Base-by-base conservation (phyloP, 2,113 vertebrate genomes). In the Myodes glareolus region DNA sequence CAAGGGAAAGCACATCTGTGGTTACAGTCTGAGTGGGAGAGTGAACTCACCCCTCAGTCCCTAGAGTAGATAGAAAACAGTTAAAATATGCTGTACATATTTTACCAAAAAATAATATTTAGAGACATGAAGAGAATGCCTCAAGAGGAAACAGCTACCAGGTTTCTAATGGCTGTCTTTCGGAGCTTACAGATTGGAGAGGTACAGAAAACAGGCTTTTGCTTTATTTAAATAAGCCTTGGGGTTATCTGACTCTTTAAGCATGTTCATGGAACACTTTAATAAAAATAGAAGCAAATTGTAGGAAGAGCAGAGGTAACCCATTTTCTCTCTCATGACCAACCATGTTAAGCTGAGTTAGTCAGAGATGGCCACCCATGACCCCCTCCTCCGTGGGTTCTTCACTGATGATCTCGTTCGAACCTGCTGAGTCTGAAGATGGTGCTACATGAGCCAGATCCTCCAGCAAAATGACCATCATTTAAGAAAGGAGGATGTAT, bases 391-490 rank as follows among this genome's bases (percentile, higher is more conserved):
- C 0, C 0, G 16, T 6, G 31, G 36, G 45, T 21, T 2, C 14
- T 61, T 33, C 3, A n/a, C 7, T 36, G 55, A 58, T 36, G 31
- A 31, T 7, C 45, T 95, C 63, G 58, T 87, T 39, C 73, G 84
- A 92, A 84, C 61, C 61, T 90, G 86, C 96, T 91, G 81, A 87
- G 29, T 84, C 87, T 84, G 67, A 88, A 88, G 73, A 81, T 9
- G 61, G 82, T 90, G 89, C 94, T 19, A 50, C 72, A 92, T 86
- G 84, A 39, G 16, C 4, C 92, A 92, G 73, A 25, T 42, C 45
- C 36, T 42, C 10, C 72, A 55, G 39, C 10, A n/a, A 92, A 94
- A 93, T 36, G 68, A 87, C 68, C 47, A 13, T 31, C 70, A 96
- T 89, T 47, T 58, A 63, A 72, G 36, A n/a, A 29, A n/a, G 58